Base-by-base conservation (phyloP, 1,140 invertebrate species). In the Neomicropteryx cornuta region DNA sequence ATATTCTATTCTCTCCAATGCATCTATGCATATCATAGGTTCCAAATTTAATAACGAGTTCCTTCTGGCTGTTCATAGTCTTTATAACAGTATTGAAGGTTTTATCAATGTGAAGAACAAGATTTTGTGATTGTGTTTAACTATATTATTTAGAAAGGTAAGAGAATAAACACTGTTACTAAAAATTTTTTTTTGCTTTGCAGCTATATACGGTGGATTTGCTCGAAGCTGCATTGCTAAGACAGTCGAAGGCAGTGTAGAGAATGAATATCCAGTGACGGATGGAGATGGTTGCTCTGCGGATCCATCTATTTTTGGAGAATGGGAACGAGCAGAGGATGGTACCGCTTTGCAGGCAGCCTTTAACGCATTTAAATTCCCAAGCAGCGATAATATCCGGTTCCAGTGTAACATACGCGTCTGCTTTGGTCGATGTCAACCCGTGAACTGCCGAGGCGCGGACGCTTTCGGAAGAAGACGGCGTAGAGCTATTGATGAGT, bases 301-400 rank as follows among this genome's bases (percentile, higher is more conserved):
- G 0, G 90, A 94, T 66, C 83, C 87, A 3, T 81, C 77, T 13
- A 92, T 94, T 51, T 94, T 94, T 50, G 88, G 87, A 13, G 88
- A 94, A 56, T 95, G 90, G 90, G 80, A 88, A 46, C 81, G 87
- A 45, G 86, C 87, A 53, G 73, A 81, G 4, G 83, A 88, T 22
- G 81, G 81, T 8, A 84, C 86, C 55, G 77, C 84, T 8, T 61
- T 95, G 16, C 68, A 84, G 52, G 89, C 89, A 27, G 77, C 81
- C 42, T 94, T 96, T 57, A 92, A 92, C 57, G 91, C 90, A 3
- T 96, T 96, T 59, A 95, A 96, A 58, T 96, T 96, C 75, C 91
- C 90, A 0, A 88, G 84, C 42, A 90, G 87, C 51, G 90, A 93
- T 51, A 93, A 91, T 54, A 89, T 95, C 48, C 70, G 88, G 60